Percentiles rank a stretch among this genome's conserved stretches.
Conservation (phyloP, 2,113 vertebrate species). For the Lampris megalopsis region DNA sequence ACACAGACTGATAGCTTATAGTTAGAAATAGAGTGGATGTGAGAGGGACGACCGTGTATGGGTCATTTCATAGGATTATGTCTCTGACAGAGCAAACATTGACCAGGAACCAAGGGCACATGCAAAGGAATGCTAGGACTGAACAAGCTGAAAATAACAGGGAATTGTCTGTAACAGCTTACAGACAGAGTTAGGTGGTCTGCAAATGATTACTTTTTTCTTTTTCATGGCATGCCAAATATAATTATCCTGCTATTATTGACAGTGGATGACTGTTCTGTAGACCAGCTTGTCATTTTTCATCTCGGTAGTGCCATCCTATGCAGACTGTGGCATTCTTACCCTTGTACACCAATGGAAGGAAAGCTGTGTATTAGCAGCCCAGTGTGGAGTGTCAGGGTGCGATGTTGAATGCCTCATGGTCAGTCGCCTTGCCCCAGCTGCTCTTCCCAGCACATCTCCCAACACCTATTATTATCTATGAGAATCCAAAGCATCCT, state of each 20-base stretch:
- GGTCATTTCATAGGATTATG: conserved; percentile 42
- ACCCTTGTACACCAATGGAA: background rate
- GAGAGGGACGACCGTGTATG: conserved; percentile 20
- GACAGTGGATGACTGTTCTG: too few species aligned
- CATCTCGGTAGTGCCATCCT: too few species aligned
- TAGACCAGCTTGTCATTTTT: too few species aligned
- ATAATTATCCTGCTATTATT: too few species aligned
- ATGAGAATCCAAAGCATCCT: conserved; percentile 73
- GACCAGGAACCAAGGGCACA: conserved; percentile 25
- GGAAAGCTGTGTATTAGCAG: background rate
- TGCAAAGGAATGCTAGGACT: conserved; percentile 32
- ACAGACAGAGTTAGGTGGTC: conserved; percentile 18
- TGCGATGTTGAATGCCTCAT: conserved; percentile 31
- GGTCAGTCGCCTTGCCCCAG: conserved; percentile 44
- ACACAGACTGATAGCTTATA: background rate
- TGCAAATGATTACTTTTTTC: background rate
- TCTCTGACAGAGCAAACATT: conserved; percentile 57
- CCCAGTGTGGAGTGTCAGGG: conserved; percentile 12
- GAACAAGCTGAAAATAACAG: conserved; percentile 24
- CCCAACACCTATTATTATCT: conserved; percentile 77
- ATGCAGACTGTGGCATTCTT: background rate
- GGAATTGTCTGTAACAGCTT: conserved; percentile 16
- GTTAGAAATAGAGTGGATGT: conserved; percentile 13
- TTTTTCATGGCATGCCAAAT: background rate
- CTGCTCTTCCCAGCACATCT: conserved; percentile 52